Evolutionary conservation across 2,797 vertebrate species (phyloP).

Genomic region (Sarcoramphus papa): DNA sequence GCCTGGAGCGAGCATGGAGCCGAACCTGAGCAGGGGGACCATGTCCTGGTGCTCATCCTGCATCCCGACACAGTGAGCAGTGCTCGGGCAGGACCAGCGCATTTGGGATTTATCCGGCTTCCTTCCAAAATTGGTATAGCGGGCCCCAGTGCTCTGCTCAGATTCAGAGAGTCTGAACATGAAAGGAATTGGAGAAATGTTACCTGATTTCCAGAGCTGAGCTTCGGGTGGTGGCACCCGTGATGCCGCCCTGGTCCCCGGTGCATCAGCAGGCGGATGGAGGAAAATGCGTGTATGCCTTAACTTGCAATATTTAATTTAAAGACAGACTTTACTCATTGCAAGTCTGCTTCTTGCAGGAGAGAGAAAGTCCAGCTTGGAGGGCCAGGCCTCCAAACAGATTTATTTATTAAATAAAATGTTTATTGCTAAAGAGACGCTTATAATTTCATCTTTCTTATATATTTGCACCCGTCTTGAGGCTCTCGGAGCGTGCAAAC

Average conservation of each 20-base stretch:
- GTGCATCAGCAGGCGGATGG: neutral
- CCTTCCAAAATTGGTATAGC: fast-evolving
- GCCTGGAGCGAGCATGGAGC: neutral
- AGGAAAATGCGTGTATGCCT: neutral
- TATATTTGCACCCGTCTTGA: fast-evolving
- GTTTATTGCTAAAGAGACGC: neutral
- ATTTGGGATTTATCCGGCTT: fast-evolving
- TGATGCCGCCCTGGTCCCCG: fast-evolving
- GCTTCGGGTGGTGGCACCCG: neutral
- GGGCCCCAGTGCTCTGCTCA: neutral
- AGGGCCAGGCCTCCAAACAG: neutral
- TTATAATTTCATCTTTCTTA: neutral
- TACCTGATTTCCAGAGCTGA: neutral
- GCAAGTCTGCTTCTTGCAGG: neutral
- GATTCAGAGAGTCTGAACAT: neutral
- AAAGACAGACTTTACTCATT: neutral
- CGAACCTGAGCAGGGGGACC: neutral
- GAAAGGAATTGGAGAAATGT: neutral
- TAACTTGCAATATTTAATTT: neutral
- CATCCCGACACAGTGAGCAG: neutral
- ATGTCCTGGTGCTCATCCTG: neutral
- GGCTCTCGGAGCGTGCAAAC: neutral
- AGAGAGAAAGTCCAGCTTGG: neutral
- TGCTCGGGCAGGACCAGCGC: fast-evolving
- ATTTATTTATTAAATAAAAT: neutral